Percentiles rank a stretch among this genome's conserved stretches.
phyloP scores from a whole-genome alignment of 2,888 invertebrate genomes.

The Ophion slaviceki region DNA sequence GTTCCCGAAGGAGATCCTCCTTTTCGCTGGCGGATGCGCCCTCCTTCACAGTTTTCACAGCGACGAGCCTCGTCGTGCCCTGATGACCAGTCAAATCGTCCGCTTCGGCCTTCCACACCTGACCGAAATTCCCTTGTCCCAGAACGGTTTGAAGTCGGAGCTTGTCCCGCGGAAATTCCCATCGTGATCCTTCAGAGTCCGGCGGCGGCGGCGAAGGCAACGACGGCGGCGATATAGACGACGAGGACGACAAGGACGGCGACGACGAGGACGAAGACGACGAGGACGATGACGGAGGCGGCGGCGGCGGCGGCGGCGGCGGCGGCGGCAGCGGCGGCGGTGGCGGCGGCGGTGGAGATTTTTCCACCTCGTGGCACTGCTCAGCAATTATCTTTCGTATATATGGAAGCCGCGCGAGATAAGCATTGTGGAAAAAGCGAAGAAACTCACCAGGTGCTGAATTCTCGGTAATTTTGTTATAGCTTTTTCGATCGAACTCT shows the following conservation, averaged over 20 bases:
- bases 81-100: slow-evolving; percentile 91
- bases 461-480: slow-evolving; percentile 83
- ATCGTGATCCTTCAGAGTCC: slow-evolving; percentile 86
- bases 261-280: slow-evolving; percentile 82
- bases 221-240: slow-evolving; percentile 82
- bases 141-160: slow-evolving; percentile 91
- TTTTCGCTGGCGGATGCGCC: slow-evolving; percentile 91
- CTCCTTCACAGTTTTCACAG: slow-evolving; percentile 93
- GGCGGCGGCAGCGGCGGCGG: no score
- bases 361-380: slow-evolving; percentile 84
- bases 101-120: slow-evolving; percentile 94
- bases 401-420: no score
- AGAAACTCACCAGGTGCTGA: slow-evolving; percentile 80
- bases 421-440: no score
- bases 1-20: slow-evolving; percentile 89
- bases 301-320: no score
- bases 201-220: slow-evolving; percentile 85
- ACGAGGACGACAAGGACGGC: slow-evolving; percentile 84
- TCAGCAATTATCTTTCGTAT: slow-evolving; percentile 1
- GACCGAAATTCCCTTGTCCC: slow-evolving; percentile 94
- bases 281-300: no score
- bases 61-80: slow-evolving; percentile 91
- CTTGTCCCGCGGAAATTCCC: slow-evolving; percentile 92
- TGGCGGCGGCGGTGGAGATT: slow-evolving; percentile 84
- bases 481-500: slow-evolving; percentile 81